A percentile compares a stretch with the other conserved stretches of the same genome.
Conservation (phyloP, 2,113 vertebrate genomes). For the Saccopteryx leptura region DNA sequence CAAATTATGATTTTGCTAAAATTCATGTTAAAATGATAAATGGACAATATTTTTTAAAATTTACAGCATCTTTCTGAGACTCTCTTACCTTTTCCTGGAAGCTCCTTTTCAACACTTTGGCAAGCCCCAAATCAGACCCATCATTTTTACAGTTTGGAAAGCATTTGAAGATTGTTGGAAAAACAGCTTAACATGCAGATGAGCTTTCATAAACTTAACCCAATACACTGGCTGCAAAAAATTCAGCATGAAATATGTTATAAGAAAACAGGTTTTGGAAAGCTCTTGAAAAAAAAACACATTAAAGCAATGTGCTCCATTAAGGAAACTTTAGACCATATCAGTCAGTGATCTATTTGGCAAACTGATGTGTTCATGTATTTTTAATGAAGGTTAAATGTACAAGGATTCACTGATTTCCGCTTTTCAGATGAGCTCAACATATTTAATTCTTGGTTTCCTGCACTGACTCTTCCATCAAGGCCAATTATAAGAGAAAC, state of each 20-base stretch:
- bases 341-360: conserved; percentile 30
- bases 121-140: neutral
- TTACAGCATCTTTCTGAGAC: neutral
- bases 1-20: neutral
- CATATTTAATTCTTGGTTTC: conserved; percentile 23
- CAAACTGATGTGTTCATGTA: conserved; percentile 23
- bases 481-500: neutral
- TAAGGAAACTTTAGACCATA: conserved; percentile 28
- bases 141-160: conserved; percentile 28
- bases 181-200: neutral
- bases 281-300: neutral
- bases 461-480: neutral
- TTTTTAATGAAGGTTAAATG: conserved; percentile 45
- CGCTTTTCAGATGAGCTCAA: conserved; percentile 30
- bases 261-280: conserved; percentile 7
- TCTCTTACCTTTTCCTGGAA: neutral
- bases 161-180: neutral
- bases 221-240: conserved; percentile 1
- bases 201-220: neutral
- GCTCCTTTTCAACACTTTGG: neutral
- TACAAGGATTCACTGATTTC: conserved; percentile 12
- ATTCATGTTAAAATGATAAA: conserved; percentile 7
- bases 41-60: neutral
- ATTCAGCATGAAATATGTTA: neutral
- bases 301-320: neutral